Conservation (phyloP, 1,140 invertebrate genomes). For the Pseudomyrmex gracilis region DNA sequence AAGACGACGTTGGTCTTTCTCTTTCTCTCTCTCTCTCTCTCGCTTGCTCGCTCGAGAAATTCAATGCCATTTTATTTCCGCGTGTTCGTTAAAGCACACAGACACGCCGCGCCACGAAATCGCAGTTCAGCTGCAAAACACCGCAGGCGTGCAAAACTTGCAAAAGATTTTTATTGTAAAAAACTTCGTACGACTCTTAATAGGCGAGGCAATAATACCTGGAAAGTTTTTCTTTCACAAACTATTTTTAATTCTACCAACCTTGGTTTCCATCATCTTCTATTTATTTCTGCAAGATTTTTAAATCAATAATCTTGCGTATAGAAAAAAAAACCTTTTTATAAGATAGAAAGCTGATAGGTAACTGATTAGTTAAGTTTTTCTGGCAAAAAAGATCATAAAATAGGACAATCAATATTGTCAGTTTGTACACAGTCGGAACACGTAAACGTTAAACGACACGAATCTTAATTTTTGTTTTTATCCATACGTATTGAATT, state of each 20-base stretch:
- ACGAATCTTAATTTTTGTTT: conserved; percentile 5
- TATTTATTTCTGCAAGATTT: too few relatives aligned
- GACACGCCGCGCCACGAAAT: conserved; percentile 22
- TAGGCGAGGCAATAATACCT: conserved; percentile 9
- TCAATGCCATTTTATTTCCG: conserved; percentile 28
- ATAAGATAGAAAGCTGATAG: too few relatives aligned
- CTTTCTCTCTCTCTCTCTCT: not conserved
- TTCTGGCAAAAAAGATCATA: too few relatives aligned
- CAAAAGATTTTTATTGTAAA: conserved; percentile 26
- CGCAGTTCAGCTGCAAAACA: not conserved
- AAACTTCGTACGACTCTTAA: not conserved
- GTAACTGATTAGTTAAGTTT: too few relatives aligned
- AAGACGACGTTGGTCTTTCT: not conserved
- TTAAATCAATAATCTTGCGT: conserved; percentile 1
- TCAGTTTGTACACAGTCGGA: too few relatives aligned
- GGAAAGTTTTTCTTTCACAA: not conserved
- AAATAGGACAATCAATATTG: too few relatives aligned
- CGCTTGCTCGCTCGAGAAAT: conserved; percentile 2
- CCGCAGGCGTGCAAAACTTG: not conserved
- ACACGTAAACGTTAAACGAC: not conserved
- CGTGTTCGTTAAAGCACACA: conserved; percentile 37
- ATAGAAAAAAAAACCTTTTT: not conserved
- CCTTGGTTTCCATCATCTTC: not conserved
- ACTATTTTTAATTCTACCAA: conserved; percentile 7
- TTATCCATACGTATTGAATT: conserved; percentile 3